Percentiles rank a stretch among this genome's conserved stretches.
These are phyloP conservation scores for Hydrochoerus hydrochaeris DNA, from an alignment of 2,113 vertebrate genomes.

Conservation along the genomic window DNA sequence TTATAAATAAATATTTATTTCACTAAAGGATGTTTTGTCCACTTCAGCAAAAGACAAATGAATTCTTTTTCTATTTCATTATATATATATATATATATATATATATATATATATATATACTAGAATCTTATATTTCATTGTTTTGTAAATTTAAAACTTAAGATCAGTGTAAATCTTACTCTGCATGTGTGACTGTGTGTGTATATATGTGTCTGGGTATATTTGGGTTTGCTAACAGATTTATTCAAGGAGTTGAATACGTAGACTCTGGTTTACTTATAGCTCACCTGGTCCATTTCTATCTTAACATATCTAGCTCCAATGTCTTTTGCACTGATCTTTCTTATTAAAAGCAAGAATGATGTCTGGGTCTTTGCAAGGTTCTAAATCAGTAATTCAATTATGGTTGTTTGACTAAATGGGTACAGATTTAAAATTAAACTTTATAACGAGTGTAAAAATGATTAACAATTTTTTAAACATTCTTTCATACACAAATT, in stretches of 20 bases:
- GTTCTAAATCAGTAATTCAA: constrained; percentile 27
- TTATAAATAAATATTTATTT: constrained; percentile 25
- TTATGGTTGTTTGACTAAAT: not conserved
- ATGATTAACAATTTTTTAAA: constrained; percentile 27
- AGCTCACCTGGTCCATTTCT: not conserved
- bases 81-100: not conserved
- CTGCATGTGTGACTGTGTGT: not conserved
- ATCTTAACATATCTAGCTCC: not conserved
- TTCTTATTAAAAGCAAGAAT: constrained; percentile 39
- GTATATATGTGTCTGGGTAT: not conserved
- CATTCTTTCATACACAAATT: not conserved
- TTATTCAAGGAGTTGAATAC: not conserved
- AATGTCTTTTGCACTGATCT: not conserved
- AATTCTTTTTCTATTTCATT: not conserved
- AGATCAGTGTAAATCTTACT: not conserved
- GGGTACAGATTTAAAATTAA: constrained; percentile 1
- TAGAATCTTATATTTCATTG: constrained; percentile 6
- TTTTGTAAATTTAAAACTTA: constrained; percentile 5
- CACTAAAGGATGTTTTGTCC: not conserved
- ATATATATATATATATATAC: not conserved
- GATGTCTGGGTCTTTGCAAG: not conserved
- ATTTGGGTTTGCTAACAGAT: not conserved
- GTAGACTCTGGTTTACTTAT: not conserved
- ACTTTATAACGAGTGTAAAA: not conserved
- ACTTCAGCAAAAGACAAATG: not conserved